phyloP scores from a whole-genome alignment of 1,140 invertebrate species.

The Drosophila tropicalis region DNA sequence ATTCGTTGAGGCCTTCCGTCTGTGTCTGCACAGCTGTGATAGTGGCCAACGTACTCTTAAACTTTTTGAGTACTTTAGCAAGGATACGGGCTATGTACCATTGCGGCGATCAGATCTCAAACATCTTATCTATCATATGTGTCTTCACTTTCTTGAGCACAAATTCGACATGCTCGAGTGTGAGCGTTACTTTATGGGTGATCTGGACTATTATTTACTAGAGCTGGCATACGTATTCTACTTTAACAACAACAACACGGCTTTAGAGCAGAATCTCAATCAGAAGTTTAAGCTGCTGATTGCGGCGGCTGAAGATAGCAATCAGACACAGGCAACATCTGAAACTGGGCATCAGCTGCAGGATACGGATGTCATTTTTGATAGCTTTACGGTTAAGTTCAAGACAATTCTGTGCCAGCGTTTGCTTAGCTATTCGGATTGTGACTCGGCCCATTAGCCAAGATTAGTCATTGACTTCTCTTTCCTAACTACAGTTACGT shows the following conservation, averaged over 20 bases:
- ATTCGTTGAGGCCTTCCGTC: conserved; percentile 76
- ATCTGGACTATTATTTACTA: conserved; percentile 81
- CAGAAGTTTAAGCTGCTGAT: conserved; percentile 79
- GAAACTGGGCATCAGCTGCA: conserved; percentile 44
- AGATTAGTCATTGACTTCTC: conserved; percentile 23
- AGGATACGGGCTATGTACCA: conserved; percentile 81
- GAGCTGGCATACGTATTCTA: conserved; percentile 81
- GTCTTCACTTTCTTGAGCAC: conserved; percentile 73
- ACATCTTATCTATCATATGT: conserved; percentile 80
- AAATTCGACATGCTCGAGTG: conserved; percentile 75
- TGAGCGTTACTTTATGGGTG: conserved; percentile 77
- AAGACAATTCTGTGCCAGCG: conserved; percentile 82
- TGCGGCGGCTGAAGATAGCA: conserved; percentile 53
- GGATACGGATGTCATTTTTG: conserved; percentile 79
- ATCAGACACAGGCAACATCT: conserved; percentile 42
- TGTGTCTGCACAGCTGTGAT: conserved; percentile 72
- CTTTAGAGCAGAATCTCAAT: conserved; percentile 78
- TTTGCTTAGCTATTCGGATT: conserved; percentile 75
- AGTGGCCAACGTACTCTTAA: conserved; percentile 68
- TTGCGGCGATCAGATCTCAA: conserved; percentile 76
- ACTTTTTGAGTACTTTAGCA: conserved; percentile 83
- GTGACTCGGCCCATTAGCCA: conserved; percentile 62
- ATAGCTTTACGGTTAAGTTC: conserved; percentile 78
- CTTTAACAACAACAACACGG: conserved; percentile 82
- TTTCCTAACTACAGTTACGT: conserved; percentile 6